Conservation (phyloP, 2,888 invertebrate genomes). For the Caenorhabditis virilis region DNA sequence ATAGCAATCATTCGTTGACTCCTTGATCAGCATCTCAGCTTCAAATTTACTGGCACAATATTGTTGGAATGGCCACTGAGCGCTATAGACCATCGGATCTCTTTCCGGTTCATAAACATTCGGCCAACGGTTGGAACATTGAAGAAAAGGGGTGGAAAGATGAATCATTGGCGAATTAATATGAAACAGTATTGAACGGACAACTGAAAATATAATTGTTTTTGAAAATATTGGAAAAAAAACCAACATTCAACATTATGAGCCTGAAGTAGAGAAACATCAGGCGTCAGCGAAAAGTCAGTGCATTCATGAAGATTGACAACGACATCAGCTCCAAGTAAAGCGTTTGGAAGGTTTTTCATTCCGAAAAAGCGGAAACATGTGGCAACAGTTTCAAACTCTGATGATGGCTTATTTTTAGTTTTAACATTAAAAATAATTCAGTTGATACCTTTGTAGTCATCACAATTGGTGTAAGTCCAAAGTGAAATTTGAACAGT, state of each 20-base stretch:
- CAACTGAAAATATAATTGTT: constrained; percentile 4
- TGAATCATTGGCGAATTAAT: constrained; percentile 45
- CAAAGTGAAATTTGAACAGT: constrained; percentile 26
- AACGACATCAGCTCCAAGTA: constrained; percentile 27
- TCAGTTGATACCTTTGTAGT: constrained; percentile 4
- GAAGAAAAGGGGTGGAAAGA: constrained; percentile 53
- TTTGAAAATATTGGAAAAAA: no score
- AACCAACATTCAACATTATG: constrained; percentile 57
- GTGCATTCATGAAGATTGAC: constrained; percentile 57
- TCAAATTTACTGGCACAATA: constrained; percentile 55
- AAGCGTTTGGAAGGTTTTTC: constrained; percentile 23
- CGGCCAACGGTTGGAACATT: constrained; percentile 61
- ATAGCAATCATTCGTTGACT: constrained; percentile 22
- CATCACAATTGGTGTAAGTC: constrained; percentile 14
- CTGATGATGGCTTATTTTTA: constrained; percentile 3
- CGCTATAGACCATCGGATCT: constrained; percentile 30
- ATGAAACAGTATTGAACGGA: constrained; percentile 20
- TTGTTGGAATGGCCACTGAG: constrained; percentile 48
- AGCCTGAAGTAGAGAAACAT: constrained; percentile 28
- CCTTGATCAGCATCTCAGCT: constrained; percentile 47
- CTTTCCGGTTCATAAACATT: constrained; percentile 56
- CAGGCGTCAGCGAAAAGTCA: constrained; percentile 54
- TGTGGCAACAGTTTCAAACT: constrained; percentile 16
- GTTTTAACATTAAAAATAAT: not conserved
- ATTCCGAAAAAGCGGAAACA: constrained; percentile 21